Percentiles rank a stretch among this genome's conserved stretches.
Evolutionary conservation across 2,113 vertebrate species (phyloP).

Genomic region (Corapipo altera): DNA sequence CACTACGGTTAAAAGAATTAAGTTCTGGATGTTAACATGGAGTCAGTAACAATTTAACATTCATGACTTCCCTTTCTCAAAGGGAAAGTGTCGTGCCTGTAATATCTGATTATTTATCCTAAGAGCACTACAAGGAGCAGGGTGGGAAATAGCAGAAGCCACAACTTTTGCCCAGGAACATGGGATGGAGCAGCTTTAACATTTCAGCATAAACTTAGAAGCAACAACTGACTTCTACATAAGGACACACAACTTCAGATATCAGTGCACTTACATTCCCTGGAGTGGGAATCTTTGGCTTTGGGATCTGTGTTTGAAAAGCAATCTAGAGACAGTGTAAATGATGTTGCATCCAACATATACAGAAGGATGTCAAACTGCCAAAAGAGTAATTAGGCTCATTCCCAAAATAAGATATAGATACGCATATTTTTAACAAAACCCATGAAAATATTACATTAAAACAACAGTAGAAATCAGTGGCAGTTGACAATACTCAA

Average conservation of each 20-base stretch:
- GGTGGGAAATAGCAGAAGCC: background rate
- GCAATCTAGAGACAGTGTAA: background rate
- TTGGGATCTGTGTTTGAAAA: background rate
- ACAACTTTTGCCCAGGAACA: background rate
- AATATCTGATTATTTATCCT: background rate
- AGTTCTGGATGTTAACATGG: background rate
- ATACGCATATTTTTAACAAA: background rate
- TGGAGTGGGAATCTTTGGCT: background rate
- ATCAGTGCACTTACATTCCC: background rate
- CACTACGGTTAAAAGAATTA: background rate
- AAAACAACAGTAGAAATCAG: background rate
- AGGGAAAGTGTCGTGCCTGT: background rate
- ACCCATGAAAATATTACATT: background rate
- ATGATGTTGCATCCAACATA: background rate
- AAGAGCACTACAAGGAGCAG: fast-evolving
- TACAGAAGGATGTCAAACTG: background rate
- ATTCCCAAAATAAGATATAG: background rate
- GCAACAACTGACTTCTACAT: background rate
- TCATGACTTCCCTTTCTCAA: background rate
- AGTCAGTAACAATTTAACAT: background rate
- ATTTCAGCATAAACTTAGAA: background rate
- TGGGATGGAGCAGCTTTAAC: background rate
- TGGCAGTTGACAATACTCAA: background rate
- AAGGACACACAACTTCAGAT: background rate
- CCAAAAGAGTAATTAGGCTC: background rate